phyloP scores from a whole-genome alignment of 2,797 vertebrate species.

The Gymnocypris eckloni region DNA sequence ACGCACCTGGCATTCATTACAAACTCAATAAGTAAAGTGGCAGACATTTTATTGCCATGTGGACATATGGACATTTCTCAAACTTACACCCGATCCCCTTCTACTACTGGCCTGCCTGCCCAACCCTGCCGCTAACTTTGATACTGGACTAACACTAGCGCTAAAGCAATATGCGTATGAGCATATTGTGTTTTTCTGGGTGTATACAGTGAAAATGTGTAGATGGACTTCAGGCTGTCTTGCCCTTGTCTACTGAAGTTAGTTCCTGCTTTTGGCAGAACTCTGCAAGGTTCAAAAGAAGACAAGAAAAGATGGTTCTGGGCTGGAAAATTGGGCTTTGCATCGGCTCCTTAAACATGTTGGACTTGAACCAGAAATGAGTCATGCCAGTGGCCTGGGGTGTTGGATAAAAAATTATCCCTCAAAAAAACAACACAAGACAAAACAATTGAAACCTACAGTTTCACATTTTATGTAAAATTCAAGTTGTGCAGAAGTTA shows the following conservation, averaged over 20 bases:
- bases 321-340: not conserved
- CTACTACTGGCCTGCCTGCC: constrained; percentile 49
- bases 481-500: no score
- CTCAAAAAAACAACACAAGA: no score
- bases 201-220: constrained; percentile 69
- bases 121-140: not conserved
- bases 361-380: not conserved
- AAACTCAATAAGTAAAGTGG: constrained; percentile 83
- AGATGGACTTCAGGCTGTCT: constrained; percentile 69
- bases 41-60: constrained; percentile 81
- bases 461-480: not conserved
- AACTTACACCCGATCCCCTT: constrained; percentile 66
- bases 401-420: not conserved
- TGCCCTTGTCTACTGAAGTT: not conserved
- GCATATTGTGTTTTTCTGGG: constrained; percentile 70
- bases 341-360: not conserved
- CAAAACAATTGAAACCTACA: not conserved
- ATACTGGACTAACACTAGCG: constrained; percentile 60
- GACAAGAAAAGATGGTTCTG: constrained; percentile 3
- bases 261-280: not conserved
- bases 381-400: not conserved
- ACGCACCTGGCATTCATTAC: constrained; percentile 80
- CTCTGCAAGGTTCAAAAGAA: not conserved
- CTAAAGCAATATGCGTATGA: constrained; percentile 74
- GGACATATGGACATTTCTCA: constrained; percentile 81